Conservation (phyloP, 2,888 invertebrate genomes). For the Ommatoiulus sabulosus region DNA sequence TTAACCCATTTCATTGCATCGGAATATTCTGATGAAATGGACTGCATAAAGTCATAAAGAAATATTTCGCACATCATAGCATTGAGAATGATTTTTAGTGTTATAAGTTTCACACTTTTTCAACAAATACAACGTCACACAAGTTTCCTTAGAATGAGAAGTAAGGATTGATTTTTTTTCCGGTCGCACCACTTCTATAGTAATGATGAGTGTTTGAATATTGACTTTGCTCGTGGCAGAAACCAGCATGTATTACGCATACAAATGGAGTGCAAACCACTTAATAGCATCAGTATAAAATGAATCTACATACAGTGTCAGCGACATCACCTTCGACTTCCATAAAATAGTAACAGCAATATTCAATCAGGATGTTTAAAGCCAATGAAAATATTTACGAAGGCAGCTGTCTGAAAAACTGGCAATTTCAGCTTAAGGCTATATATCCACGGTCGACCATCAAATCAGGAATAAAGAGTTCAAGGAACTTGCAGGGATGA, state of each 20-base stretch:
- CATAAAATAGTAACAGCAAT: neutral
- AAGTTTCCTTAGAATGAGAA: neutral
- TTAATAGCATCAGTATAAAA: conserved; percentile 26
- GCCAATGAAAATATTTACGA: neutral
- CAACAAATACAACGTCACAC: neutral
- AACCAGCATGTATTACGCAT: neutral
- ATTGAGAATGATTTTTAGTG: too few species aligned
- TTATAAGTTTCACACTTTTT: neutral
- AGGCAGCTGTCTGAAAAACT: neutral
- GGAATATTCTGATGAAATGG: too few species aligned
- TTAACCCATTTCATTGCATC: too few species aligned
- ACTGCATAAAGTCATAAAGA: too few species aligned
- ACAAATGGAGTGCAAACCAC: conserved; percentile 19
- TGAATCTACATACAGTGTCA: neutral
- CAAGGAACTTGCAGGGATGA: neutral
- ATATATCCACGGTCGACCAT: neutral
- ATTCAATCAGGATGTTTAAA: conserved; percentile 18
- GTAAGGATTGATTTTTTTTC: neutral
- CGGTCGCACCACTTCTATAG: neutral
- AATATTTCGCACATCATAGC: too few species aligned
- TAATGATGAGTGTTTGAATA: neutral
- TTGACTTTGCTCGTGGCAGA: neutral
- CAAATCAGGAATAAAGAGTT: conserved; percentile 10
- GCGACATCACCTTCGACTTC: conserved; percentile 34
- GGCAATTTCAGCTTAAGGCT: neutral